Evolutionary conservation across 2,113 vertebrate genomes (phyloP).

Genomic region (Gadus chalcogrammus): DNA sequence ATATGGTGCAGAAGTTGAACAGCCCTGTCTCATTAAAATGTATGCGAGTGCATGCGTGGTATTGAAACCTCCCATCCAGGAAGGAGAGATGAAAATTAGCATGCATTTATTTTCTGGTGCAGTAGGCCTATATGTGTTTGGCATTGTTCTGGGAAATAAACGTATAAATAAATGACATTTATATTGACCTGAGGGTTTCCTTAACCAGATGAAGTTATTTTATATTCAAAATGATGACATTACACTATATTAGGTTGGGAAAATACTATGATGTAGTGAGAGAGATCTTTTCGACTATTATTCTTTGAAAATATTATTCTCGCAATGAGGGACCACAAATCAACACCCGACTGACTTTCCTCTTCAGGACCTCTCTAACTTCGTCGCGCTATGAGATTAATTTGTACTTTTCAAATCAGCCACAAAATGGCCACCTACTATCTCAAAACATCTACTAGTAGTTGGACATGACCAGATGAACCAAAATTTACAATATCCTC

Average conservation of each 20-base stretch:
- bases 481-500: too few species aligned
- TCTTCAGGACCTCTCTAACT: constrained; percentile 15
- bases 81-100: too few species aligned
- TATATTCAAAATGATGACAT: too few species aligned
- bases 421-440: background rate
- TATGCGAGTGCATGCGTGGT: background rate
- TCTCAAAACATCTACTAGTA: constrained; percentile 29
- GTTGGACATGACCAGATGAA: background rate
- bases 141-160: too few species aligned
- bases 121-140: too few species aligned
- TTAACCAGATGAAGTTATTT: too few species aligned
- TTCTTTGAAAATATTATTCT: background rate
- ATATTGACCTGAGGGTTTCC: too few species aligned
- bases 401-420: background rate
- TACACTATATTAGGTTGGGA: too few species aligned
- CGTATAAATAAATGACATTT: too few species aligned
- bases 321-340: background rate
- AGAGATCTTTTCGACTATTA: background rate
- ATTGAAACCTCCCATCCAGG: background rate
- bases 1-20: too few species aligned
- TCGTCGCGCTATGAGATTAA: background rate
- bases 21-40: background rate
- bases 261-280: too few species aligned
- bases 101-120: too few species aligned
- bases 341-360: background rate